A percentile compares a stretch with the other conserved stretches of the same genome.
Conservation (phyloP, 2,113 vertebrate species). For the Cyphomyrus discorhynchus region DNA sequence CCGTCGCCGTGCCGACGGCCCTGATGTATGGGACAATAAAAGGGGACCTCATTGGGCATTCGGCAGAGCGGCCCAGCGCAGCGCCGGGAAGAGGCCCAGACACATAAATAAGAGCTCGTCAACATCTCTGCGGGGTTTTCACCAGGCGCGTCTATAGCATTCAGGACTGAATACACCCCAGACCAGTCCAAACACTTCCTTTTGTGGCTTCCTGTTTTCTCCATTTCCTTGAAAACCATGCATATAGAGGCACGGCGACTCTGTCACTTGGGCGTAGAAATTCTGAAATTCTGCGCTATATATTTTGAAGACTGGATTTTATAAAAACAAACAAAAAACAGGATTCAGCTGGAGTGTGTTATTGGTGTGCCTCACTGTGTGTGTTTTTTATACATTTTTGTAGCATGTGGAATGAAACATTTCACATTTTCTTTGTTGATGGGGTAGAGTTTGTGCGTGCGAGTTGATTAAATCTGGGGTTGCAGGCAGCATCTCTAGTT, state of each 20-base stretch:
- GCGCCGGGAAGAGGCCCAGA: background rate
- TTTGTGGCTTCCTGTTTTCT: background rate
- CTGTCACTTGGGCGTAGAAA: background rate
- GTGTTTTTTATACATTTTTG: background rate
- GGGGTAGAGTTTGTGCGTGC: background rate
- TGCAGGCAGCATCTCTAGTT: background rate
- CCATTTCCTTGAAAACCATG: background rate
- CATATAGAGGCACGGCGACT: background rate
- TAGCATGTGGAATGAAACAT: background rate
- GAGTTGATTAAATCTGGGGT: background rate
- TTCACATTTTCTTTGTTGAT: background rate
- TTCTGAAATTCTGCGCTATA: background rate
- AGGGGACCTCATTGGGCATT: constrained; percentile 30
- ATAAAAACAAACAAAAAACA: background rate
- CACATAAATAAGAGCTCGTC: constrained; percentile 14
- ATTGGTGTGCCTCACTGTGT: background rate
- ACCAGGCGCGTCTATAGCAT: background rate
- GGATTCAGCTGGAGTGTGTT: background rate
- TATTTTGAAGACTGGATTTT: background rate
- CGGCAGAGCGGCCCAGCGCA: background rate
- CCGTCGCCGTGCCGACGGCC: constrained; percentile 33
- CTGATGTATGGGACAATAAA: constrained; percentile 39
- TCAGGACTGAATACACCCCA: background rate
- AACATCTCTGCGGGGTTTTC: background rate
- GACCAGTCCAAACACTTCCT: background rate